Conservation (phyloP, 2,797 vertebrate species). For the Cyclopterus lumpus region DNA sequence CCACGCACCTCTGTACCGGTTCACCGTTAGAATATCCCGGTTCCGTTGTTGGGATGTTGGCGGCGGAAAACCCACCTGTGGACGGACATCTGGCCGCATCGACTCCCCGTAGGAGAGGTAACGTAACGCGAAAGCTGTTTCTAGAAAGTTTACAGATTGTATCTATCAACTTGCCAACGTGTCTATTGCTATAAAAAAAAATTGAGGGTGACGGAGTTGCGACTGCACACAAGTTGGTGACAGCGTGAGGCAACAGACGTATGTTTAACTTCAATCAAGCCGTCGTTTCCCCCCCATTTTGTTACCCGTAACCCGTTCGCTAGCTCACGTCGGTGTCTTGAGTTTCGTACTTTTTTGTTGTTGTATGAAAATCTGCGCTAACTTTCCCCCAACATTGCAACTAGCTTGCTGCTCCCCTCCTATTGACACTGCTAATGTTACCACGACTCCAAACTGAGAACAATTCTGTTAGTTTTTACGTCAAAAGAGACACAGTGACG, state of each 20-base stretch:
- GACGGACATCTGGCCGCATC: slow-evolving; percentile 77
- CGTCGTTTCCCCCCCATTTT: no score
- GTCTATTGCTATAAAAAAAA: not conserved
- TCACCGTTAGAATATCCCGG: slow-evolving; percentile 36
- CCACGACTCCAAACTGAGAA: not conserved
- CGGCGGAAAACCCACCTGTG: slow-evolving; percentile 76
- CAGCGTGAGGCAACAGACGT: not conserved
- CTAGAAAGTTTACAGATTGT: fast-evolving
- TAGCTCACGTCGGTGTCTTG: not conserved
- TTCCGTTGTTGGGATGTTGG: slow-evolving; percentile 78
- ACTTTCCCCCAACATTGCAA: not conserved
- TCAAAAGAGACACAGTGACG: not conserved
- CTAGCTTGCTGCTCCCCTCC: not conserved
- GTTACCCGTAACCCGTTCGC: not conserved
- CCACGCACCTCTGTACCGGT: not conserved
- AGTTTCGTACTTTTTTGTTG: no score
- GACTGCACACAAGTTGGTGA: not conserved
- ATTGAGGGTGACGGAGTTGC: fast-evolving
- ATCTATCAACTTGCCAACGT: not conserved
- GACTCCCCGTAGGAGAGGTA: slow-evolving; percentile 81
- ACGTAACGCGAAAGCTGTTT: not conserved
- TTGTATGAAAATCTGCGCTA: no score
- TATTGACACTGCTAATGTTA: not conserved
- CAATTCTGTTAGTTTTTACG: not conserved
- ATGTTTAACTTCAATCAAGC: not conserved